These are phyloP conservation scores for Hemicrepidius hirtus DNA, from an alignment of 2,888 invertebrate genomes.

Conservation along the genomic window DNA sequence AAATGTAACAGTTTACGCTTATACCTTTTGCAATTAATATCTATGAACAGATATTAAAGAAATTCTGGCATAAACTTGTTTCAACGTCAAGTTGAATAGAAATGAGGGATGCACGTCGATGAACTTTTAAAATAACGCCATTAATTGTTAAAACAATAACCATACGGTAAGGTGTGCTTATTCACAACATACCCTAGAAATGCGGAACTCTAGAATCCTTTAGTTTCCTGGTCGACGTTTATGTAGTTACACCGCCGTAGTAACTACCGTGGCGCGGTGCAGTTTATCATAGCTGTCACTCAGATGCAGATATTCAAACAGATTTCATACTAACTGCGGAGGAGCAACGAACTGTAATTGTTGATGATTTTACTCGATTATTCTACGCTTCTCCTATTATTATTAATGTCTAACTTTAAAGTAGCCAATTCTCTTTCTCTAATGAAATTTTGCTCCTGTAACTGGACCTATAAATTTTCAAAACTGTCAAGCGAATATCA, in stretches of 20 bases:
- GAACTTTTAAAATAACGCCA: too few species aligned
- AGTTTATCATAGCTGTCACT: constrained; percentile 56
- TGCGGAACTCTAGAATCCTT: constrained; percentile 45
- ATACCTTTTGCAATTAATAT: background rate
- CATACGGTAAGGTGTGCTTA: constrained; percentile 11
- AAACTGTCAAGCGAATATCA: constrained; percentile 4
- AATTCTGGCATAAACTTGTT: too few species aligned
- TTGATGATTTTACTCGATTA: constrained; percentile 52
- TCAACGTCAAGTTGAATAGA: too few species aligned
- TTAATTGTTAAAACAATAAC: constrained; percentile 18
- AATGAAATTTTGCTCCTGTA: background rate
- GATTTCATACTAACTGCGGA: constrained; percentile 56
- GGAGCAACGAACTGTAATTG: constrained; percentile 57
- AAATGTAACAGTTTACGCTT: background rate
- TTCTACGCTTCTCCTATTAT: constrained; percentile 29
- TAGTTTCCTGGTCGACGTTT: constrained; percentile 33
- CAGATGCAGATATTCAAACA: constrained; percentile 56
- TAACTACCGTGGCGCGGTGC: constrained; percentile 47
- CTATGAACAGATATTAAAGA: too few species aligned
- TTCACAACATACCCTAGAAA: constrained; percentile 42
- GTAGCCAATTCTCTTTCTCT: background rate
- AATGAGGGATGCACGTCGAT: too few species aligned
- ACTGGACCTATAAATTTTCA: constrained; percentile 27
- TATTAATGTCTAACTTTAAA: constrained; percentile 10
- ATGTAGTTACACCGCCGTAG: constrained; percentile 49